A percentile compares a stretch with the other conserved stretches of the same genome.
These are phyloP conservation scores for Carettochelys insculpta DNA, from an alignment of 2,113 vertebrate species.

Conservation along the genomic window DNA sequence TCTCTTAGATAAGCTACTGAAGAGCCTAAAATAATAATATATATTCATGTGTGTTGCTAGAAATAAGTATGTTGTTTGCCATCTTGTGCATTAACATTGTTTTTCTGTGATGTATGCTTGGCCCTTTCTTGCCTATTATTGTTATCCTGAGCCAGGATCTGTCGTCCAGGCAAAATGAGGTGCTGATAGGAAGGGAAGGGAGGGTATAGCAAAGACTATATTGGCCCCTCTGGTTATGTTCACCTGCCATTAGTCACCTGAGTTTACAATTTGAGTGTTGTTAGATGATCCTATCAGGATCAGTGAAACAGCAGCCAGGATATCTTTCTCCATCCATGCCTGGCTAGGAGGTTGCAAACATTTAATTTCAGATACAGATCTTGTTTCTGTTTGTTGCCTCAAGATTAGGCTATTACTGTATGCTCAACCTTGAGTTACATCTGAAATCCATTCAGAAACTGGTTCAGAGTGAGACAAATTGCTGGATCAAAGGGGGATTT, in stretches of 20 bases:
- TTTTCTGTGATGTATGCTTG: background rate
- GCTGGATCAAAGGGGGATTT: background rate
- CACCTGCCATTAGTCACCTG: background rate
- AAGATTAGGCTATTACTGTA: background rate
- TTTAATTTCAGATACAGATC: background rate
- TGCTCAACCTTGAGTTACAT: background rate
- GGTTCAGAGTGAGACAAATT: background rate
- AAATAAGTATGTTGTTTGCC: conserved; percentile 17
- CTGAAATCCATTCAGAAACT: background rate
- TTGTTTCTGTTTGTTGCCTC: background rate
- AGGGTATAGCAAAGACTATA: background rate
- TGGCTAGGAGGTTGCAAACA: background rate
- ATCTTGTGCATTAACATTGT: background rate
- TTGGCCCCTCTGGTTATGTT: background rate
- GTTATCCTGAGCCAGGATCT: background rate
- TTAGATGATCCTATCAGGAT: background rate
- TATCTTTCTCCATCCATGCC: background rate
- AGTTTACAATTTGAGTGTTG: background rate
- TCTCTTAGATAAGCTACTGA: conserved; percentile 23
- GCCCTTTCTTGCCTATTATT: background rate
- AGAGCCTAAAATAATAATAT: conserved; percentile 36
- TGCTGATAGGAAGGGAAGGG: background rate
- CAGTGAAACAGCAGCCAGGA: background rate
- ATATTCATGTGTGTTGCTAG: background rate
- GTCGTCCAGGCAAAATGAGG: background rate